Evolutionary conservation across 2,888 invertebrate species (phyloP), one percentile per base, ranked within the genome.

Genomic region (Byasa hedistus): DNA sequence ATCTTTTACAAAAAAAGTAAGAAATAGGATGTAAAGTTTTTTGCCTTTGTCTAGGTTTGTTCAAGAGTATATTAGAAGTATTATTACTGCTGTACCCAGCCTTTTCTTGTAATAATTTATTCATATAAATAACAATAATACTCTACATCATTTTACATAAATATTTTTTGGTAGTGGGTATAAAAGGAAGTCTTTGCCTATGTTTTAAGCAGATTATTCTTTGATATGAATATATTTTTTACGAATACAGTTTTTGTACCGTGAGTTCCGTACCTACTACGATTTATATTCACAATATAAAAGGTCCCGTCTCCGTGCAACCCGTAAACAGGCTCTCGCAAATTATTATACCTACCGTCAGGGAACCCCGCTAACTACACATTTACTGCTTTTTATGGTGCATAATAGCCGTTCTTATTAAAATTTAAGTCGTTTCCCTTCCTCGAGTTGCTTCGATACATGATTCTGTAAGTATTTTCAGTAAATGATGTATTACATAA

Each of bases 381-480:
- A 82, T 91, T 91, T 91, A 91, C 83, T 74, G 81, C 87, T 70
- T 81, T 91, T 90, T 91, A 91, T 85, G 83, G 79, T 75, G 69
- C 85, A 85, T 91, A 91, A 91, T 91, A 85, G 88, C 85, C 79
- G 85, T 81, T 87, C 89, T 87, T 90, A 91, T 89, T 91, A 91
- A 88, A 90, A 83, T 86, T 83, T 87, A 88, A 90, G 84, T 89
- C 84, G 85, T 83, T 85, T 81, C 86, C 85, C 86, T 88, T 84
- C 82, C 85, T 82, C 73, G 79, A 76, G 79, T 78, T 78, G 79
- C 83, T 75, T 74, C 79, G 73, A 76, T 82, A 80, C 76, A 83
- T 74, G 75, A 77, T 77, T 80, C 79, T 78, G 76, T 72, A 71
- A 77, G 77, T 75, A 75, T 76, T 75, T 75, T 78, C 76, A 73